Base-by-base conservation (phyloP, 2,888 invertebrate species). In the Apotomis betuletana region DNA sequence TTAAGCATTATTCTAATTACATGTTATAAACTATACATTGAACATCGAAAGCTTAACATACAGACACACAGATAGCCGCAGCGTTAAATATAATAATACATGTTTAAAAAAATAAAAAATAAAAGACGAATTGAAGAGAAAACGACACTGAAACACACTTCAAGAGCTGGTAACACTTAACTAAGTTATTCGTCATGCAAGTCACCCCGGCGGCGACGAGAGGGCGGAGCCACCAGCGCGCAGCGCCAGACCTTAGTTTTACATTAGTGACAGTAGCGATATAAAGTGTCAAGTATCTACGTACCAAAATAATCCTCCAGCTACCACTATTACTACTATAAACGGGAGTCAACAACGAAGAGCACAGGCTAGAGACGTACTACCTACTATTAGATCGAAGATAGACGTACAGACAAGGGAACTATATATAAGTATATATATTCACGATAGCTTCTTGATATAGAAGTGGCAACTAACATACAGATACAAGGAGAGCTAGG, bases 281-380 rank as follows among this genome's bases (percentile, higher is more conserved):
- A 78, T 77, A 27, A 27, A 79, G 78, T 77, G 76, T 77, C 80
- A 74, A 73, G 75, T 81, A 82, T 78, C 90, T 91, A 91, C 85
- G 84, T 90, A 91, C 85, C 90, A 92, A 93, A 90, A 88, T 91
- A 92, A 90, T 86, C 85, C 83, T 83, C 88, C 90, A 88, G 85
- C 80, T 85, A 82, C 85, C 88, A 85, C 86, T 80, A 62, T 75
- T 76, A 70, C 90, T 88, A 87, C 89, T 84, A 12, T 83, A 77
- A 81, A 84, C 81, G 88, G 89, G 87, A 90, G 86, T 87, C 89
- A 93, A 93, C 92, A 92, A 92, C 92, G 91, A 92, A 92, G 92
- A 87, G 80, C 78, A 87, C 80, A 87, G 90, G 83, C 88, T 88
- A 88, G 78, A 76, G 77, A 73, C 52, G 62, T 52, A 77, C 83